phyloP scores from a whole-genome alignment of 2,113 vertebrate genomes.

The Motacilla alba region DNA sequence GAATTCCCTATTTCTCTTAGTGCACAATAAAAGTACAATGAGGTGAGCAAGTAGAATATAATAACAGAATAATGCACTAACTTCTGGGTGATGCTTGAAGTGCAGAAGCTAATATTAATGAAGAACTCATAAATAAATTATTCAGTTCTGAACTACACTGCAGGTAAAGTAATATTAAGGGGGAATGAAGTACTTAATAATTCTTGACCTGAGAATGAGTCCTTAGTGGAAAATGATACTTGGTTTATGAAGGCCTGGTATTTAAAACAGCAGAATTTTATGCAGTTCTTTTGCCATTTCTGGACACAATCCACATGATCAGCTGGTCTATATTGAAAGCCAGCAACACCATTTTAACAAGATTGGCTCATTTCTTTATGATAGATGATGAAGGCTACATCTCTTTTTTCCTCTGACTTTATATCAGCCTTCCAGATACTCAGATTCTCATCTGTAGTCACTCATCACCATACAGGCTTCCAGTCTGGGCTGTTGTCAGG shows the following conservation, averaged over 20 bases:
- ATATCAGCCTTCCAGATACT: not conserved
- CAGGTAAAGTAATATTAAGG: not conserved
- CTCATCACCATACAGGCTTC: not conserved
- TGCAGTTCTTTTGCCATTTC: not conserved
- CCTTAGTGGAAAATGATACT: not conserved
- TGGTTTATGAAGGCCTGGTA: not conserved
- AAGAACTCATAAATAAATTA: not conserved
- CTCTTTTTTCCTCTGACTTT: not conserved
- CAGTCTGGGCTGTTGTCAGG: not conserved
- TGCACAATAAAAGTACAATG: rapidly evolving
- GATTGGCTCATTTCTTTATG: not conserved
- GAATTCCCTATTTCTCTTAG: not conserved
- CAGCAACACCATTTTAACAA: not conserved
- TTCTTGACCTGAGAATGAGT: not conserved
- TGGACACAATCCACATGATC: not conserved
- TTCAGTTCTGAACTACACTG: not conserved
- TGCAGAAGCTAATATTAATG: not conserved
- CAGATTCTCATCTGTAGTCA: not conserved
- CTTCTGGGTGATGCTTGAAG: not conserved
- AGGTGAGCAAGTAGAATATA: not conserved
- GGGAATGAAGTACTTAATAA: not conserved
- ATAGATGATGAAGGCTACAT: not conserved
- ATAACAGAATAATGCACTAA: not conserved
- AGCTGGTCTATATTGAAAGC: not conserved
- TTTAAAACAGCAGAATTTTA: not conserved